Base-by-base conservation (phyloP, 2,113 vertebrate genomes). In the Lamprologus lemairii region DNA sequence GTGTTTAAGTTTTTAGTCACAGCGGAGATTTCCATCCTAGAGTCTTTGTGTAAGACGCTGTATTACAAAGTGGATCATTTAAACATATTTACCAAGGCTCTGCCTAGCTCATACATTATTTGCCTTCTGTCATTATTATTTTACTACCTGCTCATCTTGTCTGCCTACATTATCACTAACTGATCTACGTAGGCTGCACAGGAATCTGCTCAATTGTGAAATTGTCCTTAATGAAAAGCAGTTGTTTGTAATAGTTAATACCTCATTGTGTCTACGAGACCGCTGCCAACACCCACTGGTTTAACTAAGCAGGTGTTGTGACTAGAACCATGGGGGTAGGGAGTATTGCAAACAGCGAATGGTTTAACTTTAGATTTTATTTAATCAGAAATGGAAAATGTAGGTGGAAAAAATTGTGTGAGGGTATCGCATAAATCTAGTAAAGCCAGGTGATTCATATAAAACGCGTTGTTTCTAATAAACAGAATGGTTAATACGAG, bases 201-300 rank as follows among this genome's bases (percentile, higher is more conserved):
- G 37, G 57, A 68, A 80, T 13, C 55, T 54, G 42, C 19, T 49
- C 28, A 83, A 63, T 45, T n/a, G 14, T 26, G 21, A 80, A 58
- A 83, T 86, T 47, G 26, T 12, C 4, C 54, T 23, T 86, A 80
- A 92, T 89, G n/a, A 53, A 88, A 92, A 88, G 42, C 88, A 86
- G 73, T 88, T 87, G 68, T 68, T 73, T 82, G 58, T 68, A 90
- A 88, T 82, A 90, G 80, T 82, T 85, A 21, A 73, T 88, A 87
- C 83, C 45, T 86, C 58, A 55, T 45, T 84, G 75, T 87, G 35
- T 82, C 80, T 47, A 68, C 82, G 6, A 82, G 83, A 87, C 87
- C 5, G 6, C 42, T 71, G 90, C 94, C 91, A 94, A 92, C 85
- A 87, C n/a, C 80, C 87, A 90, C 84, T 57, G 87, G 49, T 93